Base-by-base conservation (phyloP, 2,113 vertebrate genomes). In the Gasterosteus nipponicus region DNA sequence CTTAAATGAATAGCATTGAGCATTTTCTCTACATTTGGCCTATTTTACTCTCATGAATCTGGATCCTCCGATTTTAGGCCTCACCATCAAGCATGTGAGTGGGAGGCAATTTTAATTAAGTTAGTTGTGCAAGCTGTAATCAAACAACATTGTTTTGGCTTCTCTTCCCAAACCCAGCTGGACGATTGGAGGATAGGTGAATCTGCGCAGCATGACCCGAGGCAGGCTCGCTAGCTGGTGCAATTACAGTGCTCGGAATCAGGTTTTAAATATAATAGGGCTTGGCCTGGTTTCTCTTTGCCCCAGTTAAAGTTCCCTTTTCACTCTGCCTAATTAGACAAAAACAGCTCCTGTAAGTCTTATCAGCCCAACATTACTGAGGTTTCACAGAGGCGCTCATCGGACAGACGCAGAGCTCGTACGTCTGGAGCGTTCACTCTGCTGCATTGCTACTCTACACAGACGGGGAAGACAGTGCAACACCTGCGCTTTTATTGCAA, bases 241-340 rank as follows among this genome's bases (percentile, higher is more conserved):
- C 78, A 90, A 90, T 91, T 91, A 88, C 81, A 89, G 84, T 41
- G 61, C 78, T 69, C 76, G 86, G 82, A 70, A 87, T 89, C 72
- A 83, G 83, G 80, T 90, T 89, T 88, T 88, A 87, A 85, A 78
- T 67, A 81, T 82, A 82, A 87, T 62, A 76, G 47, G 67, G 51
- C 78, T 80, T 85, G 82, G 75, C 84, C 82, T 89, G 85, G 57
- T 83, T 89, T 89, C 58, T 81, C 65, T 70, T 75, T 85, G 82
- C 81, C 84, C 87, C 79, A 89, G 69, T 88, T 89, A 82, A 83
- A 81, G 65, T 76, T 85, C 68, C 61, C 72, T 75, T 58, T 72
- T 64, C 67, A 66, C 71, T 82, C 67, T 63, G 51, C 69, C 77
- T 82, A 84, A 91, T 90, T 87, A 85, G 75, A 83, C 64, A 76